A percentile compares a stretch with the other conserved stretches of the same genome.
phyloP scores from a whole-genome alignment of 2,113 vertebrate species.

The Ardeotis arabs region DNA sequence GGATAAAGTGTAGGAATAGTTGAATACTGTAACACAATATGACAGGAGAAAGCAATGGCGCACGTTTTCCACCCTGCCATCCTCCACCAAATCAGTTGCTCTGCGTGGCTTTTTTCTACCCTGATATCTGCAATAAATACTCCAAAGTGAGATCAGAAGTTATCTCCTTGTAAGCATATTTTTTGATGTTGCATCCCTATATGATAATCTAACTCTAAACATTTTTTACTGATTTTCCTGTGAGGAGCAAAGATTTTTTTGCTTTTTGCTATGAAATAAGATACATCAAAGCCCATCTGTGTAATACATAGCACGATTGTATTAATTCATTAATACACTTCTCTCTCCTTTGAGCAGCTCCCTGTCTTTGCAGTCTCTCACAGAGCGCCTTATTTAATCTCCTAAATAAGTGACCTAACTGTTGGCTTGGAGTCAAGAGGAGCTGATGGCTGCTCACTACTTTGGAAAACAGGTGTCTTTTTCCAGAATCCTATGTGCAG shows the following conservation, averaged over 20 bases:
- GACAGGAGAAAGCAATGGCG: background rate
- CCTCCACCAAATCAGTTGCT: background rate
- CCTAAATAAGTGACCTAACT: constrained; percentile 42
- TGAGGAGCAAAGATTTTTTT: background rate
- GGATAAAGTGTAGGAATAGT: background rate
- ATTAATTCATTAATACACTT: constrained; percentile 15
- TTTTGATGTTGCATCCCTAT: background rate
- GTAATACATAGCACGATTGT: background rate
- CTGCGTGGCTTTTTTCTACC: background rate
- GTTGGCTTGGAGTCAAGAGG: constrained; percentile 18
- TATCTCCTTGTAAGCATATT: background rate
- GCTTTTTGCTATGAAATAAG: background rate
- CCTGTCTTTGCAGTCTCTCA: background rate
- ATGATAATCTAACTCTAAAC: background rate
- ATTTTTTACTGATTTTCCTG: constrained; percentile 14
- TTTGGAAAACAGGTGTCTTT: constrained; percentile 29
- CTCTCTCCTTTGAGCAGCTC: background rate
- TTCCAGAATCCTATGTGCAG: background rate
- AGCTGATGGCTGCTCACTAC: background rate
- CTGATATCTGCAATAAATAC: background rate
- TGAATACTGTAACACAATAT: background rate
- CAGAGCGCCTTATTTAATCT: constrained; percentile 28
- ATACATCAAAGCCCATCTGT: background rate
- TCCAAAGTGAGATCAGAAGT: background rate
- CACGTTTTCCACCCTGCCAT: background rate